Evolutionary conservation across 2,888 invertebrate species (phyloP).

Genomic region (Stenurella melanura): DNA sequence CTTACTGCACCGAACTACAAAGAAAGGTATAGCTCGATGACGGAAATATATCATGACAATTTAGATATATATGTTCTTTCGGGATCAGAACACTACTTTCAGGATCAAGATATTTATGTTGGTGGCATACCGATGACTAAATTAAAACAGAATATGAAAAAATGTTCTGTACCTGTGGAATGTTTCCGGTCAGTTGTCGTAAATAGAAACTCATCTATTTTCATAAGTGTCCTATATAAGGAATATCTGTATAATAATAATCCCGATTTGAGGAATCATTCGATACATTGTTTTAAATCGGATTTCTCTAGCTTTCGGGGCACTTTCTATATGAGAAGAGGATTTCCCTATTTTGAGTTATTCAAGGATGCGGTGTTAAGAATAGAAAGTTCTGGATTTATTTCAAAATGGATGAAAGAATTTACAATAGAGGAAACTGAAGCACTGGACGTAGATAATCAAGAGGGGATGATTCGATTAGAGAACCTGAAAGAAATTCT

Average conservation of each 20-base stretch:
- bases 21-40: neutral
- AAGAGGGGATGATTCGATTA: too few relatives aligned
- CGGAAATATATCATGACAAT: neutral
- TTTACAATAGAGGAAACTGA: neutral
- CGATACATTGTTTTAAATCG: neutral
- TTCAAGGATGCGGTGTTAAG: neutral
- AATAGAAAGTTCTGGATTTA: neutral
- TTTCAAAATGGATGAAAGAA: neutral
- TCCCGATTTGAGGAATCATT: neutral
- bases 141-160: neutral
- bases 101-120: neutral
- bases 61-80: neutral
- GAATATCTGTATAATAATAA: neutral
- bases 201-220: neutral
- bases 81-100: neutral
- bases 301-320: neutral
- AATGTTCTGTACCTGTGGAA: neutral
- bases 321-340: neutral
- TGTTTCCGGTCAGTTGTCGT: neutral
- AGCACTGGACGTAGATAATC: too few relatives aligned
- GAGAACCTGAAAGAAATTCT: too few relatives aligned
- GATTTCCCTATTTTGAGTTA: neutral
- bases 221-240: neutral
- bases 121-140: neutral
- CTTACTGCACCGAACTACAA: neutral